Percentiles rank a stretch among this genome's conserved stretches.
phyloP scores from a whole-genome alignment of 2,797 vertebrate genomes.

The Gymnothorax javanicus region DNA sequence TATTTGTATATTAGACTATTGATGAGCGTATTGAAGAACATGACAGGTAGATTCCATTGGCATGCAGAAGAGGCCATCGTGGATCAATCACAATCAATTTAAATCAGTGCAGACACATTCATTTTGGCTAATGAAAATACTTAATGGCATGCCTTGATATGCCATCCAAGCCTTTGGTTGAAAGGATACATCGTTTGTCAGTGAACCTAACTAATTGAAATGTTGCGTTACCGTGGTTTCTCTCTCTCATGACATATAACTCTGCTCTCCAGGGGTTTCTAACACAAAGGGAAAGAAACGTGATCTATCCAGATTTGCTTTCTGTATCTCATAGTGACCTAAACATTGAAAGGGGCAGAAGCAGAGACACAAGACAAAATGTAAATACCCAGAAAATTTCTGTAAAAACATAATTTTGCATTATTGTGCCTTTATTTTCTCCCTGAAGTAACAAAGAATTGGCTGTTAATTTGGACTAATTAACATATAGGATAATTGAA shows the following conservation, averaged over 20 bases:
- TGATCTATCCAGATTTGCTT: conserved; percentile 56
- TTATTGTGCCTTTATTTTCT: not conserved
- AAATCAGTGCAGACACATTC: conserved; percentile 57
- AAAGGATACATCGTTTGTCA: conserved; percentile 66
- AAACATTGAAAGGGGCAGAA: not conserved
- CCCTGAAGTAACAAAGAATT: not conserved
- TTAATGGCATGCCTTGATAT: conserved; percentile 60
- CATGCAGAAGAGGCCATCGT: conserved; percentile 38
- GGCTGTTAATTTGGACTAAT: not conserved
- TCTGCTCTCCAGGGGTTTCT: conserved; percentile 63
- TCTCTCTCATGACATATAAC: conserved; percentile 62
- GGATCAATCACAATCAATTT: conserved; percentile 72
- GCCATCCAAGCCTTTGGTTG: conserved; percentile 40
- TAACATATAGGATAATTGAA: not conserved
- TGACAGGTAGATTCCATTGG: conserved; percentile 40
- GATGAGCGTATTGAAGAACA: conserved; percentile 33
- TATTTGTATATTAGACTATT: conserved; percentile 38
- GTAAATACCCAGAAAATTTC: not conserved
- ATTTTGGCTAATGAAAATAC: conserved; percentile 70
- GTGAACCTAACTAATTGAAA: conserved; percentile 73
- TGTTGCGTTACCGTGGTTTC: conserved; percentile 59
- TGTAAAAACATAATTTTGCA: not conserved
- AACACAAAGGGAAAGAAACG: conserved; percentile 52
- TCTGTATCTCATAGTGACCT: not conserved
- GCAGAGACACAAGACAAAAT: not conserved